Conservation (phyloP, 92 coral and sea anemone genomes). For the Palythoa grandiflora region DNA sequence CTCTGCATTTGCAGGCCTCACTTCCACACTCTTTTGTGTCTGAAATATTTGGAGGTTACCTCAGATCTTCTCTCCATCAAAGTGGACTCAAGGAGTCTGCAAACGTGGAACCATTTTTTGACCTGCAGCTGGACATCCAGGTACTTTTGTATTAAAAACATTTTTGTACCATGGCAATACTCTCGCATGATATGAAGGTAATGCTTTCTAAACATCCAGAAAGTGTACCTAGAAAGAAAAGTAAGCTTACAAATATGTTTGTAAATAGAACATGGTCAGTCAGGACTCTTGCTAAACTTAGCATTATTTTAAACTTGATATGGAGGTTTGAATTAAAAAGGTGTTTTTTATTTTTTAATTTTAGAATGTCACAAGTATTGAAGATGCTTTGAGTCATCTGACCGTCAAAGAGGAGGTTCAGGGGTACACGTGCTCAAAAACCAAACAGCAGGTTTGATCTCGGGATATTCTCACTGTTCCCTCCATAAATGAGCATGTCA, state of each 20-base stretch:
- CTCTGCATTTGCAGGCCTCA: conserved; percentile 68
- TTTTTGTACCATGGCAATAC: no score
- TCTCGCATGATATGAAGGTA: no score
- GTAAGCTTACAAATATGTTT: no score
- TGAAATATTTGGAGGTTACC: conserved; percentile 94
- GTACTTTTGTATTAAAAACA: no score
- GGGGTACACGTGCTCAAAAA: conserved; percentile 95
- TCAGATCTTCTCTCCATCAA: conserved; percentile 92
- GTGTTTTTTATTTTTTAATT: neutral
- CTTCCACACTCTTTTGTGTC: conserved; percentile 86
- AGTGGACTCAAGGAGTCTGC: conserved; percentile 95
- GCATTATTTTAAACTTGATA: neutral
- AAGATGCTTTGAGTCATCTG: conserved; percentile 89
- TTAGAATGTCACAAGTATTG: conserved; percentile 84
- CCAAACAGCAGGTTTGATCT: conserved; percentile 75
- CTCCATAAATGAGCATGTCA: no score
- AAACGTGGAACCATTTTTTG: conserved; percentile 96
- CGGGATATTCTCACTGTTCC: no score
- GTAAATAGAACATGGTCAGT: no score
- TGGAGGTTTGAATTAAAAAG: neutral
- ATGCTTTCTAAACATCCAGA: no score
- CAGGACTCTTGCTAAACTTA: neutral
- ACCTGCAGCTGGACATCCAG: conserved; percentile 84
- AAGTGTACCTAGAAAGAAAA: no score
- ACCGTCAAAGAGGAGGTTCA: conserved; percentile 91